Conservation (phyloP, 2,113 vertebrate genomes). For the Neomonachus schauinslandi region DNA sequence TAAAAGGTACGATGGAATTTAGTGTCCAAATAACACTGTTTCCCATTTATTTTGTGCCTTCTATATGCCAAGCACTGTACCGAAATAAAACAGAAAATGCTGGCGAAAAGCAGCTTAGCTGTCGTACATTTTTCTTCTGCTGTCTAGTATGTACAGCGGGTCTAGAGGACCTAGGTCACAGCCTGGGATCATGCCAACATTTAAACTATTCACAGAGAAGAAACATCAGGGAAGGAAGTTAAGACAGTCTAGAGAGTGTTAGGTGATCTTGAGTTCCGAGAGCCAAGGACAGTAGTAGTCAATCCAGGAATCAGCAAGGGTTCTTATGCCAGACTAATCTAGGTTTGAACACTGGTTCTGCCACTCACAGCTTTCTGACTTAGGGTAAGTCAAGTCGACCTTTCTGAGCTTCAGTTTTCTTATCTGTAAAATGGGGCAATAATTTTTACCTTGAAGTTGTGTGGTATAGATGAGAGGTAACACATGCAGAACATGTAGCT, state of each 20-base stretch:
- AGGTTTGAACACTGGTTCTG: not conserved
- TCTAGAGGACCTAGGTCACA: not conserved
- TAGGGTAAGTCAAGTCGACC: not conserved
- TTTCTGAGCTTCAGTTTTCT: not conserved
- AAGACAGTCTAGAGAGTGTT: not conserved
- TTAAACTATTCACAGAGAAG: not conserved
- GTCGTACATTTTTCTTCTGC: not conserved
- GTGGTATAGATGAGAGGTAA: not conserved
- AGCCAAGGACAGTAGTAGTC: not conserved
- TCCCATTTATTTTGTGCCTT: slow-evolving; percentile 27
- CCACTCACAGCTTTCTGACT: not conserved
- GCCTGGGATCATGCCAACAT: not conserved
- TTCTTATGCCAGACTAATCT: not conserved
- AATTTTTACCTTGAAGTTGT: not conserved
- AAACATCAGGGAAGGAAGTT: not conserved
- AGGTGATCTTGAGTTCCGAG: not conserved
- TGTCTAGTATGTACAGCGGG: not conserved
- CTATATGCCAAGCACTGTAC: not conserved
- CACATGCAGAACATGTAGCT: not conserved
- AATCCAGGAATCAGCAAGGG: not conserved
- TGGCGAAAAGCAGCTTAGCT: not conserved
- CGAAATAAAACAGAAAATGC: slow-evolving; percentile 45
- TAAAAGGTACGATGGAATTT: not conserved
- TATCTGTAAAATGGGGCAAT: slow-evolving; percentile 22
- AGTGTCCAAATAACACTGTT: not conserved